Percentiles rank a stretch among this genome's conserved stretches.
Conservation (phyloP, 2,888 invertebrate genomes). For the Apotomis capreana region DNA sequence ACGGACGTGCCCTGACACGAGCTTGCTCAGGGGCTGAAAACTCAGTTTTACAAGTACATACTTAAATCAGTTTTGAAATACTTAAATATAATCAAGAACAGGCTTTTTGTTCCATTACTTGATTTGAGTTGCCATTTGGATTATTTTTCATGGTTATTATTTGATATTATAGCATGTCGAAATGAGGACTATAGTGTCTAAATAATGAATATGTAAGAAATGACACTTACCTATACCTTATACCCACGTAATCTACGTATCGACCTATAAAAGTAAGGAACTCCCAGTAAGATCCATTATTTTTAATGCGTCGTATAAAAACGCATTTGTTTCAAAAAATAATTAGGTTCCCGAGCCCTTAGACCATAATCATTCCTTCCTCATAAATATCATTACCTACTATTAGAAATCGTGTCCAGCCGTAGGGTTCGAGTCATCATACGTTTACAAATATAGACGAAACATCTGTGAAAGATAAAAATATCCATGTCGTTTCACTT, state of each 20-base stretch:
- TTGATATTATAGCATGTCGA: too few species aligned
- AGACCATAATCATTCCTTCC: not conserved
- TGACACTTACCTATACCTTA: too few species aligned
- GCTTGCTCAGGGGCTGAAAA: too few species aligned
- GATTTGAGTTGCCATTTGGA: too few species aligned
- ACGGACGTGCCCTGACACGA: not conserved
- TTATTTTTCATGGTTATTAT: too few species aligned
- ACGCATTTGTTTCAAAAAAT: not conserved
- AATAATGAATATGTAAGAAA: too few species aligned
- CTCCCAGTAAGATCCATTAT: slow-evolving; percentile 10
- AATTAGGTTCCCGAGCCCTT: not conserved
- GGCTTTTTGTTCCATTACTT: too few species aligned
- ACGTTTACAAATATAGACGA: not conserved
- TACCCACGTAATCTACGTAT: too few species aligned
- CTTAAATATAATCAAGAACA: too few species aligned
- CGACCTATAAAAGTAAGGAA: slow-evolving; percentile 6
- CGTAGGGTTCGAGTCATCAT: not conserved
- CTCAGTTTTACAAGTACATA: too few species aligned
- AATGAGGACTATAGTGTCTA: too few species aligned
- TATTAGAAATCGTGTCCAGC: not conserved
- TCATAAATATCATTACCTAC: not conserved
- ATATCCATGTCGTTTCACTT: not conserved
- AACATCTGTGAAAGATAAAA: not conserved
- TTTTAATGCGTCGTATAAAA: slow-evolving; percentile 2
- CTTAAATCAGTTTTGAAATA: too few species aligned